A percentile compares a stretch with the other conserved stretches of the same genome.
Evolutionary conservation across 2,797 vertebrate genomes (phyloP).

Genomic region (Monodelphis domestica): DNA sequence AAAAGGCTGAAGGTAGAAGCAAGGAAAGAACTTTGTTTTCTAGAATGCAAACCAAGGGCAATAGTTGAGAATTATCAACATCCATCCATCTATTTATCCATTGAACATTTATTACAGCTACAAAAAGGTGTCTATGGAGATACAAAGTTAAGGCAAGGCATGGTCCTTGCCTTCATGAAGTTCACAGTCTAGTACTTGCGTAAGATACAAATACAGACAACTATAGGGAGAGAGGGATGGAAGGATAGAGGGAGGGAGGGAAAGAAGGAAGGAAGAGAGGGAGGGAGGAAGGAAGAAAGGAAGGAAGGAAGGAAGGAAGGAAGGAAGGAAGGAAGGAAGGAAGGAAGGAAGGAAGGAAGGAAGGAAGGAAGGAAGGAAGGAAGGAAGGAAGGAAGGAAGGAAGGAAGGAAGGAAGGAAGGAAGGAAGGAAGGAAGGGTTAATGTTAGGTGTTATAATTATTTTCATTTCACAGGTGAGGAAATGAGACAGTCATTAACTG

Average conservation of each 20-base stretch:
- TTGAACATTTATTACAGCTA: neutral
- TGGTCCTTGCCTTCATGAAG: neutral
- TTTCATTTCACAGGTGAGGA: neutral
- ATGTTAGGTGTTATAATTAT: neutral
- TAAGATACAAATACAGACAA: neutral
- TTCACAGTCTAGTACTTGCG: neutral
- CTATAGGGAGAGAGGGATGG: no score
- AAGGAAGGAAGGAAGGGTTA: no score
- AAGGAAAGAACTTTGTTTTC: neutral
- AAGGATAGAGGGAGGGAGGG: no score
- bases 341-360: no score
- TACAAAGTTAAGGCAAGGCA: neutral
- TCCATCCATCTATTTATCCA: neutral
- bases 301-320: no score
- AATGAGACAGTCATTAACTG: neutral
- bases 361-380: no score
- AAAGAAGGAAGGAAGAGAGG: no score
- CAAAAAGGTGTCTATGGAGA: neutral
- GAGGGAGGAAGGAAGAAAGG: no score
- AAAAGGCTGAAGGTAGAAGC: neutral
- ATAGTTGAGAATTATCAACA: neutral
- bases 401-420: no score
- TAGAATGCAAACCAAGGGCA: neutral
- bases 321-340: no score
- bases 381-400: no score